These are phyloP conservation scores for Fregata magnificens DNA, from an alignment of 2,113 vertebrate species.

Conservation along the genomic window DNA sequence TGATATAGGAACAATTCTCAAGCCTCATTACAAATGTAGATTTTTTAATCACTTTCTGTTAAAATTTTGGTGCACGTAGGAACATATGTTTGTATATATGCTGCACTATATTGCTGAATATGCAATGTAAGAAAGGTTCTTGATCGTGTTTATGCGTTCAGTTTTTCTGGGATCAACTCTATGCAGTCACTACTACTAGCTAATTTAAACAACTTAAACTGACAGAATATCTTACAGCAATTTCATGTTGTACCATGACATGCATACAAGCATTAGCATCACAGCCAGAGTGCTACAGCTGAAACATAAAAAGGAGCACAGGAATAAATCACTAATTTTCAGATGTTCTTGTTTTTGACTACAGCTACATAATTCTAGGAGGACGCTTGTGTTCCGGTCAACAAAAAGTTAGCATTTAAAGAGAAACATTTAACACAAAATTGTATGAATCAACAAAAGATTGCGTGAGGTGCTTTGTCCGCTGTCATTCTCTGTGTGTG, in stretches of 20 bases:
- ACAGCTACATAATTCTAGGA: not conserved
- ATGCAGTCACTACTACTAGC: not conserved
- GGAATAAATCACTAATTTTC: slow-evolving; percentile 19
- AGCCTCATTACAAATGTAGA: not conserved
- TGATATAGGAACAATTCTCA: not conserved
- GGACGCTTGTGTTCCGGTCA: not conserved
- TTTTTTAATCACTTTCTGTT: not conserved
- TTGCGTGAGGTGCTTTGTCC: not conserved
- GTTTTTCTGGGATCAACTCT: not conserved
- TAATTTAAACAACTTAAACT: slow-evolving; percentile 27
- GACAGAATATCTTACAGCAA: not conserved
- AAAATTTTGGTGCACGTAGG: not conserved
- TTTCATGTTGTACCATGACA: not conserved
- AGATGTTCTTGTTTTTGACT: not conserved
- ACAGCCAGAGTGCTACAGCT: not conserved
- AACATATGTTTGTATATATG: not conserved
- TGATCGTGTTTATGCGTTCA: not conserved
- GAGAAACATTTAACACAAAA: not conserved
- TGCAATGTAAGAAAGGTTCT: not conserved
- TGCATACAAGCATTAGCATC: not conserved
- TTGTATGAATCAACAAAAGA: not conserved
- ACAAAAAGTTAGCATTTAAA: not conserved
- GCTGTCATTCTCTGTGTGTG: not conserved
- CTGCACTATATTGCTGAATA: not conserved
- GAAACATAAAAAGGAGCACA: slow-evolving; percentile 14